phyloP scores from a whole-genome alignment of 2,888 invertebrate genomes.

The Clunio marinus region DNA sequence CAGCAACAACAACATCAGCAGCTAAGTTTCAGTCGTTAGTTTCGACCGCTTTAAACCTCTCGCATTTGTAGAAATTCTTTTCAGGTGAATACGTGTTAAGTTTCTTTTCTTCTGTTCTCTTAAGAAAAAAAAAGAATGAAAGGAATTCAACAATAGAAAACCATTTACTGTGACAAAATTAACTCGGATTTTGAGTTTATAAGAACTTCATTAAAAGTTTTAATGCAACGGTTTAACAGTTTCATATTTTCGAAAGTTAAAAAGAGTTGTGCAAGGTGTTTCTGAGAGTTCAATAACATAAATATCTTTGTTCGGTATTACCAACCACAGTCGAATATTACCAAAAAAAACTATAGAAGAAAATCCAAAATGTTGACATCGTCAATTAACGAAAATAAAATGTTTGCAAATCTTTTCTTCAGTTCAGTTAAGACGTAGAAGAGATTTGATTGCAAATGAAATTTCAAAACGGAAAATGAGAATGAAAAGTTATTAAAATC shows the following conservation, averaged over 20 bases:
- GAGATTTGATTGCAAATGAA: background rate
- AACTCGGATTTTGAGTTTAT: background rate
- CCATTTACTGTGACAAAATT: slow-evolving; percentile 2
- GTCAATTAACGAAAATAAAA: background rate
- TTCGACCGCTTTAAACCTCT: background rate
- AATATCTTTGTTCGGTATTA: background rate
- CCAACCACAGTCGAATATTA: no score
- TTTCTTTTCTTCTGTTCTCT: background rate
- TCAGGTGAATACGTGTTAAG: slow-evolving; percentile 35
- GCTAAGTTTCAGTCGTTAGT: background rate
- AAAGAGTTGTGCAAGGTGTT: no score
- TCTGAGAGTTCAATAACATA: background rate
- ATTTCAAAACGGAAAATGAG: background rate
- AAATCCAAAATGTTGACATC: slow-evolving; percentile 8
- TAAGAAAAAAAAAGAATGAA: background rate
- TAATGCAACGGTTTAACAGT: background rate
- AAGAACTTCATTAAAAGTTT: background rate
- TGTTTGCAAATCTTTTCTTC: background rate
- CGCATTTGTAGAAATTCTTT: slow-evolving; percentile 32
- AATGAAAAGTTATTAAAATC: background rate
- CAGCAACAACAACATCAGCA: no score
- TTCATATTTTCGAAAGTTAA: no score
- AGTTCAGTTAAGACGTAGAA: background rate
- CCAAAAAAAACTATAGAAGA: background rate
- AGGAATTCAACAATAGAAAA: background rate